These are phyloP conservation scores for Paralichthys olivaceus DNA, from an alignment of 2,113 vertebrate species.

Conservation along the genomic window DNA sequence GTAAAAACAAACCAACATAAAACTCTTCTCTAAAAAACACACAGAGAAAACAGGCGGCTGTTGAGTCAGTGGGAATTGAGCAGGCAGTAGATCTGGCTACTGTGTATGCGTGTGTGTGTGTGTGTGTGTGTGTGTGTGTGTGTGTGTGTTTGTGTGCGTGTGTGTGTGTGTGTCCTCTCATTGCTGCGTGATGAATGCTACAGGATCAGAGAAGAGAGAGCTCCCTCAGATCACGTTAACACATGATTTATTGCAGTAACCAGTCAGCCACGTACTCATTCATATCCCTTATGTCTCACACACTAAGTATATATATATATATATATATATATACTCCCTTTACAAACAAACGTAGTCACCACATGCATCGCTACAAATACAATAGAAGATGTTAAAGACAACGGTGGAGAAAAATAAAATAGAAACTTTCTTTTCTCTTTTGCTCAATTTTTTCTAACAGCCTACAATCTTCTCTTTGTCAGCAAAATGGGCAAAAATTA, in stretches of 20 bases:
- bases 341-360: conserved; percentile 29
- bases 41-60: conserved; percentile 8
- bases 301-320: neutral
- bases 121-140: conserved; percentile 17
- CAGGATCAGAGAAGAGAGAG: conserved; percentile 44
- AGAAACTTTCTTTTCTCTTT: no score
- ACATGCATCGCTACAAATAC: neutral
- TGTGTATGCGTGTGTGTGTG: conserved; percentile 1
- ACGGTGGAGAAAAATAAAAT: no score
- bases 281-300: conserved; percentile 19
- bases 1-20: conserved; percentile 1
- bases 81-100: conserved; percentile 29
- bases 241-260: conserved; percentile 61
- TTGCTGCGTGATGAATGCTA: conserved; percentile 60
- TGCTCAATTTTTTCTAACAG: no score
- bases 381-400: no score
- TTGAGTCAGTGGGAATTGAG: conserved; percentile 56
- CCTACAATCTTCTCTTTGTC: no score
- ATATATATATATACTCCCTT: conserved; percentile 9
- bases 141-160: conserved; percentile 3
- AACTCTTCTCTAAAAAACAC: neutral
- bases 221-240: conserved; percentile 55
- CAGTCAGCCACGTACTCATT: conserved; percentile 29
- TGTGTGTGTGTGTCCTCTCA: conserved; percentile 21
- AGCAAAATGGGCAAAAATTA: no score